phyloP scores from a whole-genome alignment of 2,888 invertebrate species.

The Cordilura impudica region DNA sequence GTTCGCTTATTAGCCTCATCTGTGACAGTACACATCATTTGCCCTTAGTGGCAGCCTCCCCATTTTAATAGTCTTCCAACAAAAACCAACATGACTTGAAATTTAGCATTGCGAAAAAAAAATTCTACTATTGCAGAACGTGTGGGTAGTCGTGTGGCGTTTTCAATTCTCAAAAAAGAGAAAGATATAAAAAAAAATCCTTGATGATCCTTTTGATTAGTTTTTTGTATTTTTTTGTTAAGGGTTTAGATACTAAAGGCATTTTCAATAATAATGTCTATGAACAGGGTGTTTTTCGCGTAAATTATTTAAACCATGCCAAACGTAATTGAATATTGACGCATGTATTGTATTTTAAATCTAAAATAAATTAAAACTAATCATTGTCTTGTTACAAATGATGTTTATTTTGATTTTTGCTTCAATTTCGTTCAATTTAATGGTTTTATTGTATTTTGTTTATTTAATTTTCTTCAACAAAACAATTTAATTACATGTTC shows the following conservation, averaged over 20 bases:
- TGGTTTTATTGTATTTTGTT: not conserved
- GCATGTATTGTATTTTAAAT: not conserved
- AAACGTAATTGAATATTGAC: not conserved
- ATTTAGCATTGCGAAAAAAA: slow-evolving; percentile 30
- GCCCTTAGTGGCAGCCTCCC: not conserved
- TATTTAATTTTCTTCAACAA: not conserved
- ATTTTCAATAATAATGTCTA: too few species aligned
- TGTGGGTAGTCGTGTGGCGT: slow-evolving; percentile 76
- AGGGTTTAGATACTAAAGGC: not conserved
- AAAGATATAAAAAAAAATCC: slow-evolving; percentile 67
- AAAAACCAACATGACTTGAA: slow-evolving; percentile 35
- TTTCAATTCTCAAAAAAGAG: slow-evolving; percentile 69
- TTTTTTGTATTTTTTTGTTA: not conserved
- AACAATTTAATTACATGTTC: not conserved
- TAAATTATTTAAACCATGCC: too few species aligned
- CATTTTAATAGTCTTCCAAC: not conserved
- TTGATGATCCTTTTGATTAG: slow-evolving; percentile 66
- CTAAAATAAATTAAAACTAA: not conserved
- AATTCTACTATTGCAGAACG: slow-evolving; percentile 70
- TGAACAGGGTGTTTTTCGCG: not conserved
- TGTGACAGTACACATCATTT: slow-evolving; percentile 58
- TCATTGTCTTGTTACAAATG: slow-evolving; percentile 7
- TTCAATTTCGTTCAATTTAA: not conserved
- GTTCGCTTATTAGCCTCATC: slow-evolving; percentile 57
- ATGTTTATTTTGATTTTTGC: not conserved